These are phyloP conservation scores for Halichondria panicea DNA, from an alignment of 37 sponge, comb jelly and placozoan species.

Conservation along the genomic window DNA sequence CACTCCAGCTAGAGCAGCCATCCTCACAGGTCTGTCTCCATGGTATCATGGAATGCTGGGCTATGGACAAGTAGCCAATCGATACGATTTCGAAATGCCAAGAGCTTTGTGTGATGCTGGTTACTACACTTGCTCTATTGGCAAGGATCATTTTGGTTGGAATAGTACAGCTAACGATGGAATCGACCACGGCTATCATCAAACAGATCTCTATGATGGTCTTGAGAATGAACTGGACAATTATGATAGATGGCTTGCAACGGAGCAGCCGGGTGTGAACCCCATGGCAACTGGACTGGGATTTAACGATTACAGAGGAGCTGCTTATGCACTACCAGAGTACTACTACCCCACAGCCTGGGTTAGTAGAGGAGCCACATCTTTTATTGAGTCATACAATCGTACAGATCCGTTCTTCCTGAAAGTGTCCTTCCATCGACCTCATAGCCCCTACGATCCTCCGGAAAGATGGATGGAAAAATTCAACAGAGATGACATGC, in stretches of 20 bases:
- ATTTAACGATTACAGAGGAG: conserved; percentile 68
- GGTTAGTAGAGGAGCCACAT: conserved; percentile 59
- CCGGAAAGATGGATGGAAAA: conserved; percentile 52
- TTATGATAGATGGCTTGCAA: conserved; percentile 67
- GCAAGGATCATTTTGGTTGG: conserved; percentile 83
- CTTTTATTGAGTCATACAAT: conserved; percentile 52
- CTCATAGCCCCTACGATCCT: conserved; percentile 81
- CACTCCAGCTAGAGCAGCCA: conserved; percentile 75
- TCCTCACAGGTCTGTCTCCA: conserved; percentile 72
- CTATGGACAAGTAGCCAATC: conserved; percentile 47
- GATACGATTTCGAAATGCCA: conserved; percentile 55
- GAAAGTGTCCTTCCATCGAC: conserved; percentile 76
- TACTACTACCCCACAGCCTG: conserved; percentile 76
- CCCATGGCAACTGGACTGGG: conserved; percentile 70
- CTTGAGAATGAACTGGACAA: conserved; percentile 55
- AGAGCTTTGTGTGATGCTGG: conserved; percentile 43
- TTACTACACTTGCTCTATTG: conserved; percentile 58
- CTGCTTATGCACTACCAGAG: conserved; percentile 60
- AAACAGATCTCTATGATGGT: conserved; percentile 70
- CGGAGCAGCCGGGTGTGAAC: conserved; percentile 45
- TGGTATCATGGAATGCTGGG: conserved; percentile 85
- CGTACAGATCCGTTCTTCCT: conserved; percentile 63
- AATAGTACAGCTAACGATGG: conserved; percentile 42
- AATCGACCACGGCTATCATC: conserved; percentile 53
- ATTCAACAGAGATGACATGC: conserved; percentile 18